A percentile compares a stretch with the other conserved stretches of the same genome.
These are phyloP conservation scores for Triplophysa tibetana DNA, from an alignment of 2,113 vertebrate species.

Conservation along the genomic window DNA sequence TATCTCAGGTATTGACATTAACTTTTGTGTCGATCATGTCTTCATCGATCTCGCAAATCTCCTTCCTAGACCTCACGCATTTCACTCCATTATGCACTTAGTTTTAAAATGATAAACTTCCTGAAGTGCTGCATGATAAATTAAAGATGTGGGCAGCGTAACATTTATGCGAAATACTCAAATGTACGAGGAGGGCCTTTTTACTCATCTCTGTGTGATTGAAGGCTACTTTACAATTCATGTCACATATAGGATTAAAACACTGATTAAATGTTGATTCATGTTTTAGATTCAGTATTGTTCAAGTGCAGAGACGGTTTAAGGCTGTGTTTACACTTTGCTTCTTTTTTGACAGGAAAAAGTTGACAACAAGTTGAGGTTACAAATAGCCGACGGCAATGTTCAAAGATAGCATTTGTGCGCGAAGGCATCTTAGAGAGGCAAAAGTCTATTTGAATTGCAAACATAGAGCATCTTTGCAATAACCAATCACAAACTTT, in stretches of 20 bases:
- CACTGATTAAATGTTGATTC: constrained; percentile 18
- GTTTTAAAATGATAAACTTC: constrained; percentile 41
- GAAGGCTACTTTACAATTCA: background rate
- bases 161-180: background rate
- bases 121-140: constrained; percentile 48
- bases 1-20: constrained; percentile 45
- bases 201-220: background rate
- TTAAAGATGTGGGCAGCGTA: constrained; percentile 46
- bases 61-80: constrained; percentile 57
- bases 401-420: too few species aligned
- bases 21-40: constrained; percentile 30
- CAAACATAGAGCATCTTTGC: too few species aligned
- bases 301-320: constrained; percentile 6
- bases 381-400: too few species aligned
- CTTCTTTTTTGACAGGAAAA: too few species aligned
- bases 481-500: too few species aligned
- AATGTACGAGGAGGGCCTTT: background rate
- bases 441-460: background rate
- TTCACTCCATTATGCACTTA: constrained; percentile 67
- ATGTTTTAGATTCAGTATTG: background rate
- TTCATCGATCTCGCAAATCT: constrained; percentile 12
- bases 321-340: too few species aligned
- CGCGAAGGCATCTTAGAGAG: background rate
- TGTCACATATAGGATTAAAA: constrained; percentile 16
- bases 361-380: too few species aligned